phyloP scores from a whole-genome alignment of 2,888 invertebrate genomes.

The Drosophila basisetae region DNA sequence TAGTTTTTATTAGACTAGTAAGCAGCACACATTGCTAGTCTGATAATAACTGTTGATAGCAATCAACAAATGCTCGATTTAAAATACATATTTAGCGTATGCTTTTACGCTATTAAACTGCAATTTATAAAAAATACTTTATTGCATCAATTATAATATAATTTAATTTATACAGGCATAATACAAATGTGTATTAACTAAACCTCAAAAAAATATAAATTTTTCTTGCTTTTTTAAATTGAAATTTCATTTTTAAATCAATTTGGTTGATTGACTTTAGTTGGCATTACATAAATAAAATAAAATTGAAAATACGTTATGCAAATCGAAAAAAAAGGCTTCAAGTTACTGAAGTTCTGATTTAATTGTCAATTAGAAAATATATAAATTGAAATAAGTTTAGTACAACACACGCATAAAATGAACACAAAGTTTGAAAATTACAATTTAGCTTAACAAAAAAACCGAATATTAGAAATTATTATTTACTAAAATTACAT shows the following conservation, averaged over 20 bases:
- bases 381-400: neutral
- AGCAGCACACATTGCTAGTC: neutral
- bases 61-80: neutral
- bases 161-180: neutral
- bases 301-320: neutral
- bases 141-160: neutral
- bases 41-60: neutral
- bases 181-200: neutral
- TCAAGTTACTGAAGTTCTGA: neutral
- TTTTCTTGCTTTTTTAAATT: neutral
- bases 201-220: neutral
- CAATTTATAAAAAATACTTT: neutral
- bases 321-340: neutral
- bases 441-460: neutral
- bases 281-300: neutral
- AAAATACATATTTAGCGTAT: neutral
- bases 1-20: conserved; percentile 1
- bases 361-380: neutral
- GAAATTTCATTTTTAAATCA: neutral
- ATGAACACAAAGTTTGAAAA: neutral
- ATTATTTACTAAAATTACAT: neutral
- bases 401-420: neutral
- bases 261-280: neutral
- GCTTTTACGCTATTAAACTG: neutral
- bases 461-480: neutral